Evolutionary conservation across 2,797 vertebrate species (phyloP), one percentile per base, ranked within the genome.

Genomic region (Silurus aristotelis): DNA sequence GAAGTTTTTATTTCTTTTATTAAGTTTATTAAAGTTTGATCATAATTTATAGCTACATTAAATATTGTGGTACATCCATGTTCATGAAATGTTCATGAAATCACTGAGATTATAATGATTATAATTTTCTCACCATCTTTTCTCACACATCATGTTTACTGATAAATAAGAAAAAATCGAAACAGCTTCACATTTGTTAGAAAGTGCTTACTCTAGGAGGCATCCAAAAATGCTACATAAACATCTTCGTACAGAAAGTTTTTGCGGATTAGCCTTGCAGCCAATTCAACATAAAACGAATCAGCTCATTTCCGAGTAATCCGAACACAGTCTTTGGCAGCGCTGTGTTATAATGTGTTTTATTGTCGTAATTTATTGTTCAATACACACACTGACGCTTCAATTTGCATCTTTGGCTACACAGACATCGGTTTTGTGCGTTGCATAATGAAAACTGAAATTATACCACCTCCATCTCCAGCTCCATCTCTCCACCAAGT

Each of bases 401-500:
- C 70, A 55, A 87, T 87, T 83, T 83, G 78, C 83, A 78, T 86
- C 64, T 71, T 43, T 61, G 73, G 58, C 20, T 12, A 58, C 46
- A 52, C 66, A 79, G 56, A 88, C 75, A 13, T 77, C 63, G 48
- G 17, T 19, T 70, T 46, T 68, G 60, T 56, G 22, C 71, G 58
- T 85, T 55, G 38, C 19, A 82, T 83, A 52, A 84, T 64, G 52
- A 77, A 70, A 83, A 84, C 38, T 82, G 75, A 71, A 66, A 83
- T 82, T 48, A 66, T 73, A 61, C 76, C 80, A 52, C 27, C 70
- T 87, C 87, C 72, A 87, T 68, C 58, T 78, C 89, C 77, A 52
- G 48, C 64, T 86, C 88, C 66, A 84, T 70, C 60, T 77, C 89
- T 87, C 88, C 90, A 92, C 86, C 89, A 91, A 91, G 88, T 90